Evolutionary conservation across 2,888 invertebrate genomes (phyloP).

Genomic region (Slavum lentiscoides): DNA sequence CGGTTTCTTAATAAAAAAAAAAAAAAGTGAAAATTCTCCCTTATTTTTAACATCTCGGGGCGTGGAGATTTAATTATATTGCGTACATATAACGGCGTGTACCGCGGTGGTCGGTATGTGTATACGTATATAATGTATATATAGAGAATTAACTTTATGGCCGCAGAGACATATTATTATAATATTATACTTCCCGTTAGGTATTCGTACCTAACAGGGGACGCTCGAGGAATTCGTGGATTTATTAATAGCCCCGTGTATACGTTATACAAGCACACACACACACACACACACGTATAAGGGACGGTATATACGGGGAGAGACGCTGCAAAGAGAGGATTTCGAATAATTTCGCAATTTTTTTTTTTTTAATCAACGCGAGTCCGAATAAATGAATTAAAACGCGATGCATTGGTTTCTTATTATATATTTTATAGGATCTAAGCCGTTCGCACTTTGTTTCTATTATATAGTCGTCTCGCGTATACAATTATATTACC

Average conservation of each 20-base stretch:
- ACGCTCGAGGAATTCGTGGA: not conserved
- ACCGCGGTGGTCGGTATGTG: not conserved
- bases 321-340: no score
- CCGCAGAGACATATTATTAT: not conserved
- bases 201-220: not conserved
- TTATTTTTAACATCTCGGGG: no score
- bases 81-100: not conserved
- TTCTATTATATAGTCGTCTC: no score
- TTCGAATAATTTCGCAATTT: slow-evolving; percentile 2
- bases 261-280: no score
- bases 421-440: no score
- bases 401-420: no score
- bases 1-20: no score
- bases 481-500: no score
- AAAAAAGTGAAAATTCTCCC: no score
- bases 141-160: not conserved
- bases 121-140: not conserved
- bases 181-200: not conserved
- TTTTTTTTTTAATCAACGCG: not conserved
- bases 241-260: not conserved
- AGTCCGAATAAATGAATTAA: not conserved
- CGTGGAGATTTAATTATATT: slow-evolving; percentile 10
- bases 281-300: no score
- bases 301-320: no score
- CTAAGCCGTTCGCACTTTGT: no score